phyloP scores from a whole-genome alignment of 1,140 invertebrate species.

The Thereuonema tuberculata region DNA sequence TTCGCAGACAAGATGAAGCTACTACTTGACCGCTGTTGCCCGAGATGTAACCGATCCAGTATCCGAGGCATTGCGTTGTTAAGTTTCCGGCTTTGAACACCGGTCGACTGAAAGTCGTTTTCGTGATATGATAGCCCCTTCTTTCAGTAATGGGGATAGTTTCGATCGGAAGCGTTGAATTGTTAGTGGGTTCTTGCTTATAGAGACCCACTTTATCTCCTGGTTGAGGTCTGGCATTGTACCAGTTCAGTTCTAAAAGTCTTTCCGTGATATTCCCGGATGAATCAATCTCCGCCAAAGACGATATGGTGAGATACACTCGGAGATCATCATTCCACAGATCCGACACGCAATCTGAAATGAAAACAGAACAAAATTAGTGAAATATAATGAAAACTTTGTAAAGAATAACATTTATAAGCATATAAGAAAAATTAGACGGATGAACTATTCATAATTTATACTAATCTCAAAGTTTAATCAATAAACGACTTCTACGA shows the following conservation, averaged over 20 bases:
- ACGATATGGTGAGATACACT: conserved; percentile 19
- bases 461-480: too few species aligned
- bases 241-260: conserved; percentile 22
- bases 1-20: conserved; percentile 32
- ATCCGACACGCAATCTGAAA: too few species aligned
- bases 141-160: neutral
- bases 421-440: too few species aligned
- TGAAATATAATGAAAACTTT: too few species aligned
- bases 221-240: neutral
- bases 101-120: conserved; percentile 15
- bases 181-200: conserved; percentile 10
- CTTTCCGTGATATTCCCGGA: conserved; percentile 10
- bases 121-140: conserved; percentile 14
- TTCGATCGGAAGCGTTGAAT: conserved; percentile 1
- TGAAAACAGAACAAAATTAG: too few species aligned
- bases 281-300: conserved; percentile 6
- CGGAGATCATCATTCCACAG: too few species aligned
- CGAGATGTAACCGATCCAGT: conserved; percentile 27
- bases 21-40: conserved; percentile 17
- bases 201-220: conserved; percentile 19
- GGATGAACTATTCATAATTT: too few species aligned
- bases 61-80: conserved; percentile 23
- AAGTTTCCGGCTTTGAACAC: conserved; percentile 9
- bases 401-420: too few species aligned
- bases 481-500: too few species aligned